Evolutionary conservation across 1,140 invertebrate genomes (phyloP), one percentile per base, ranked within the genome.

Genomic region (Dolichoris vasculosae): DNA sequence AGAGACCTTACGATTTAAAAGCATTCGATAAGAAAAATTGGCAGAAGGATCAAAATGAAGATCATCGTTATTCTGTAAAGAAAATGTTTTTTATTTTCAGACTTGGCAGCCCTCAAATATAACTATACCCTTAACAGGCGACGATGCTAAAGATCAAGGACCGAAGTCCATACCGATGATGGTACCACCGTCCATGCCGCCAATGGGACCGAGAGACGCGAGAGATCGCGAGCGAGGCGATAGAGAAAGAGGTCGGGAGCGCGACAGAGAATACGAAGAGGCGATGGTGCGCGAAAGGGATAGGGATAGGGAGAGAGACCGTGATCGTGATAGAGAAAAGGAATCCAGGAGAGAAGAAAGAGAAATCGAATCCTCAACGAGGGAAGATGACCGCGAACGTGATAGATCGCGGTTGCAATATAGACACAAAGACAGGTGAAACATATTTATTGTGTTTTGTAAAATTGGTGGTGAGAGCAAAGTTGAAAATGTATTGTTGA

Each of bases 301-400:
- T 40, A 89, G 91, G 30, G 90, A 93, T 38, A 88, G 90, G 59
- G 91, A 92, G 3, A 86, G 90, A 75, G 91, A 93, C 23, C 88
- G 93, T 9, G 93, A 93, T 35, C 91, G 90, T 35, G 92, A 93
- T 30, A 90, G 93, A 77, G 93, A 93, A 23, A 93, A 90, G 64
- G 93, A 92, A 77, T 90, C 91, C 76, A 90, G 91, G n/a, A 90
- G 93, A 86, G 93, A 94, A 9, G 93, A 93, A 7, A 89, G 93
- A 83, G 91, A 92, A 38, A 88, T 90, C 35, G 92, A 94, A 30
- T 92, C 91, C 13, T 90, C 93, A 35, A 85, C 91, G 3, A 87
- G 90, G 73, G 93, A 94, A 6, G 92, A 93, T 23, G 92, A 93
- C 23, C 89, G 86, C 85, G 93, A 93, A 9, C 90, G 92, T 26